Base-by-base conservation (phyloP, 2,888 invertebrate genomes). In the Apamea sordens region DNA sequence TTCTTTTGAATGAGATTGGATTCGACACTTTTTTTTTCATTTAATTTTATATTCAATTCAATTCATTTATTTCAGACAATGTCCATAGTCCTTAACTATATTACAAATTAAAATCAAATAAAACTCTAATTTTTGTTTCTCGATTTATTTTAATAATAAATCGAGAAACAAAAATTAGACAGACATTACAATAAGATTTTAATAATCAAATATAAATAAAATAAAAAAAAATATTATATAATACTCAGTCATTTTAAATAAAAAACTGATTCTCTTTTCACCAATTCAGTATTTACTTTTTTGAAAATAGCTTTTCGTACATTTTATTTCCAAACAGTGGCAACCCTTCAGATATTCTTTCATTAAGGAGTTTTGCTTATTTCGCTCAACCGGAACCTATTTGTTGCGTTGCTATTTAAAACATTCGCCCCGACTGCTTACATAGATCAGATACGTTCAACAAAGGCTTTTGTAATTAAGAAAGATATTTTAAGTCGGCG, bases 391-490 rank as follows among this genome's bases (percentile, higher is more conserved):
- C 95, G 95, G 95, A 96, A 96, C 95, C 93, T 96, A 96, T 96
- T 96, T 95, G 96, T 95, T 95, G 95, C 95, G 95, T 93, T 93
- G 95, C 95, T 96, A 96, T 96, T 96, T 96, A 96, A 97, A 96
- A 95, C 96, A 96, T 96, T 95, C 95, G 93, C 95, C 95, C 95
- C 95, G 95, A 95, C 96, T 95, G 94, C 95, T 97, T 96, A 96
- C 96, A 96, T 96, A 96, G 96, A 96, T 96, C 96, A 96, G 96
- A 96, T 96, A 96, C 96, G 96, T 95, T 95, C 95, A 96, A 97
- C 96, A 97, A 97, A 97, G 96, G 96, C 95, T 96, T 96, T 96
- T 96, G 96, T 96, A 97, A 96, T 97, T 96, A 97, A 96, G 96
- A 96, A 96, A 96, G 96, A 96, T 96, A 96, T 96, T 96, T 96